These are phyloP conservation scores for Heliocidaris tuberculata DNA, from an alignment of 35 echinoderm and acorn worm species.

Conservation along the genomic window DNA sequence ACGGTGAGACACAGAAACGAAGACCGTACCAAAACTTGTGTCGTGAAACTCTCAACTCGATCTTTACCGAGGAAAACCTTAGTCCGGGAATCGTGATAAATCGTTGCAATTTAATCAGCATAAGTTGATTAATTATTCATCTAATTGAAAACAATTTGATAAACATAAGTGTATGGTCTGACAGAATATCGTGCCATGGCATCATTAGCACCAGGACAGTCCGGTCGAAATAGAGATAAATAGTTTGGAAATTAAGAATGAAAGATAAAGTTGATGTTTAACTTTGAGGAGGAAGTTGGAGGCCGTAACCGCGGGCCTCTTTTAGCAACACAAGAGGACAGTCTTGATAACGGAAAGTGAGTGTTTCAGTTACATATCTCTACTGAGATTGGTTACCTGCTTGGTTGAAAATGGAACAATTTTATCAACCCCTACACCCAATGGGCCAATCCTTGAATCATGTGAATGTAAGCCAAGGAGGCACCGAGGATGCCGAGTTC, in stretches of 20 bases:
- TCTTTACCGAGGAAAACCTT: neutral
- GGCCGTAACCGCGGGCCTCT: neutral
- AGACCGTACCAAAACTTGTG: neutral
- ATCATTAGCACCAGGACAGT: neutral
- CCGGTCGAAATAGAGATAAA: neutral
- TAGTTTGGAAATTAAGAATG: neutral
- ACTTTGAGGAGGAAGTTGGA: neutral
- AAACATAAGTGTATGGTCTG: neutral
- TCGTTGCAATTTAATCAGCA: neutral
- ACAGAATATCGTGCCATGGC: neutral
- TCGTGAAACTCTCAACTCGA: neutral
- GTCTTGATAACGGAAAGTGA: neutral
- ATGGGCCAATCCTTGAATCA: neutral
- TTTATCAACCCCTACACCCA: neutral
- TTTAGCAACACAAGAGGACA: neutral
- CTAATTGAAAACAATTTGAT: no score
- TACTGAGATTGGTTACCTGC: neutral
- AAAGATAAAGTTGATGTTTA: neutral
- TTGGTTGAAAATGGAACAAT: neutral
- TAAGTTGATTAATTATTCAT: no score
- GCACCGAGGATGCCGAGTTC: neutral
- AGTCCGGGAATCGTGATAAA: neutral
- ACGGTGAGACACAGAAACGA: neutral
- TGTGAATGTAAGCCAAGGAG: neutral
- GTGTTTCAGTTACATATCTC: neutral